These are phyloP conservation scores for Serrognathus titanus DNA, from an alignment of 2,888 invertebrate genomes.

Conservation along the genomic window DNA sequence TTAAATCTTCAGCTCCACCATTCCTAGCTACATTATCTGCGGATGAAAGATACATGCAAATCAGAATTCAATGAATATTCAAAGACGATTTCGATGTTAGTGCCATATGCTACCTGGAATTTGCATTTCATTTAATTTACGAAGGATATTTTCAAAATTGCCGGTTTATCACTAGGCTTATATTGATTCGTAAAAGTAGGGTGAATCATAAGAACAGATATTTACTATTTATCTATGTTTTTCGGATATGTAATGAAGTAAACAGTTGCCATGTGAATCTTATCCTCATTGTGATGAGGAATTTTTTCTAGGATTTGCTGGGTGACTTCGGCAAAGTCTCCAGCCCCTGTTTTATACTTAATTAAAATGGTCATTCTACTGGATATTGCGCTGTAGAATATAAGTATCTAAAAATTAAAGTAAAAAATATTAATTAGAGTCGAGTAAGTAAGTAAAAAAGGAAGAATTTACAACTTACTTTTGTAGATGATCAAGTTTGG, in stretches of 20 bases:
- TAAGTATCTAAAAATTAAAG: slow-evolving; percentile 66
- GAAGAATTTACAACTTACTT: no score
- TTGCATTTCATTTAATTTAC: slow-evolving; percentile 87
- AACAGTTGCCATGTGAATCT: slow-evolving; percentile 87
- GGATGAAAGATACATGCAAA: slow-evolving; percentile 49
- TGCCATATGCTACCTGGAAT: slow-evolving; percentile 72
- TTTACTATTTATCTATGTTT: slow-evolving; percentile 42
- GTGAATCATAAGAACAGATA: no score
- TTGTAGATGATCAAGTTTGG: no score
- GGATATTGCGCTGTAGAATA: slow-evolving; percentile 86
- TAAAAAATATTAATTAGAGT: background rate
- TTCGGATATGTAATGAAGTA: slow-evolving; percentile 89
- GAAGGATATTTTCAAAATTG: slow-evolving; percentile 52
- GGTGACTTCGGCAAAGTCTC: slow-evolving; percentile 92
- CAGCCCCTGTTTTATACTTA: slow-evolving; percentile 88
- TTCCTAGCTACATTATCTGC: slow-evolving; percentile 70
- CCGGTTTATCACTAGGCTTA: no score
- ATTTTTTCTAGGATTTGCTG: slow-evolving; percentile 88
- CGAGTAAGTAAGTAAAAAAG: no score
- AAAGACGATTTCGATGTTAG: slow-evolving; percentile 81
- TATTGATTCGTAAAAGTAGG: no score
- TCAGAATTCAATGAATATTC: slow-evolving; percentile 96
- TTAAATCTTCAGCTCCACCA: slow-evolving; percentile 90
- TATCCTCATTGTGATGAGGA: slow-evolving; percentile 80
- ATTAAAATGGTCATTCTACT: slow-evolving; percentile 81